Evolutionary conservation across 1,140 invertebrate genomes (phyloP), one percentile per base, ranked within the genome.

Genomic region (Drosophila rufa): DNA sequence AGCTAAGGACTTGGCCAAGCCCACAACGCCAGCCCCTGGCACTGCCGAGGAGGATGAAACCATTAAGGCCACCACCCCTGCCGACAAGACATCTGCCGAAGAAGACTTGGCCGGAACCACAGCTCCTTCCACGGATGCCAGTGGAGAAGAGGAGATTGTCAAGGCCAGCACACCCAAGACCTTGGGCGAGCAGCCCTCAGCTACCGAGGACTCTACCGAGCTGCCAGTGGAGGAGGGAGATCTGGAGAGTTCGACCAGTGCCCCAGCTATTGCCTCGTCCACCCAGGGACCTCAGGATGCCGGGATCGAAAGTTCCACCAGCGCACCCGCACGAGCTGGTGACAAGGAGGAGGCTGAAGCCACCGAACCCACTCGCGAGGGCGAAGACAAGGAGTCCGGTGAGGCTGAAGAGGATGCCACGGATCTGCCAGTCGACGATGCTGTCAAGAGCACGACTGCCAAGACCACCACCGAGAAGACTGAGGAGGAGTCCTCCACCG

Each of bases 151-250:
- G 30, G 73, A 89, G 36, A 70, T 61, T 14, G 40, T 57, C 40
- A 87, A 75, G 66, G n/a, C 46, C 36, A 79, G 74, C 15, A 90
- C 85, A 42, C 67, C 81, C 3, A 82, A 84, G 50, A 27, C 79
- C 27, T 55, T 71, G 40, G 84, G 55, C 8, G 46, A 65, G 5
- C 27, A 67, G 11, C 57, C 83, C 5, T 56, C 50, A 48, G 25
- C 2, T 27, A n/a, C 33, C 15, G 74, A 79, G 30, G 64, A 30
- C 2, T 66, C 83, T 4, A 82, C 75, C 27, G 79, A 77, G 11
- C 25, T 78, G 42, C 66, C 79, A 25, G 55, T 36, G 0, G 67
- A 65, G n/a, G 53, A 56, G 17, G 76, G 36, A 11, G 69, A 70
- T 22, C 17, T 67, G 25, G 53, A 81, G 1, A 58, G 38, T 12